A percentile compares a stretch with the other conserved stretches of the same genome.
phyloP scores from a whole-genome alignment of 2,797 vertebrate genomes.

The Typhlichthys eigenmanni region DNA sequence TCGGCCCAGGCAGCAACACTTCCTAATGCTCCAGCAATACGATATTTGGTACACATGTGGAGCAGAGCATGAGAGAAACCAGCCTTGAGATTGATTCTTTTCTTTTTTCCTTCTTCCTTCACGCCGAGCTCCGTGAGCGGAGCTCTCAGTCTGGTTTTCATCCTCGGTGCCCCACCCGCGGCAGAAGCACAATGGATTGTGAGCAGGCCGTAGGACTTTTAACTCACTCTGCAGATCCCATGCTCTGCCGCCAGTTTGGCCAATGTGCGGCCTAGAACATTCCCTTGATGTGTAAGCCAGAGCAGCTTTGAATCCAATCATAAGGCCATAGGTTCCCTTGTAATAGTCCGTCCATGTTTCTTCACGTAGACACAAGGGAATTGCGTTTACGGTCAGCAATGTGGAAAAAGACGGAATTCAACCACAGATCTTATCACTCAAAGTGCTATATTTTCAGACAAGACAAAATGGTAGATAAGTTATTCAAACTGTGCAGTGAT shows the following conservation, averaged over 20 bases:
- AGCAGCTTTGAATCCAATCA: conserved; percentile 79
- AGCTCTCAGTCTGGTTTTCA: conserved; percentile 70
- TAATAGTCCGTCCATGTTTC: conserved; percentile 76
- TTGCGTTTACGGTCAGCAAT: conserved; percentile 67
- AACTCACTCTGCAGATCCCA: conserved; percentile 75
- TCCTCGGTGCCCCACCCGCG: conserved; percentile 69
- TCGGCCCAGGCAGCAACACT: conserved; percentile 47
- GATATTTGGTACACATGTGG: conserved; percentile 40
- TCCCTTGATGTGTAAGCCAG: conserved; percentile 74
- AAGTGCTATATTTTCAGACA: conserved; percentile 48
- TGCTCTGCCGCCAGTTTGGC: conserved; percentile 69
- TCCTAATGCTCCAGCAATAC: conserved; percentile 21
- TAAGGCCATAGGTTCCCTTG: conserved; percentile 74
- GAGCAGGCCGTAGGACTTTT: conserved; percentile 71
- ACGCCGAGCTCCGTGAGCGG: conserved; percentile 36
- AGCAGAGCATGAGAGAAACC: conserved; percentile 25
- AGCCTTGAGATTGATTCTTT: conserved; percentile 25
- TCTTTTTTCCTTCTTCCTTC: conserved; percentile 41
- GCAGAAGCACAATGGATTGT: conserved; percentile 74
- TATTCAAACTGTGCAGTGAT: no score
- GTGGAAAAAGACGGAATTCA: conserved; percentile 67
- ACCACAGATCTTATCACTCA: conserved; percentile 49
- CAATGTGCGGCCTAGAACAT: conserved; percentile 65
- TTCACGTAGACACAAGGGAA: conserved; percentile 59
- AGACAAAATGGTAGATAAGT: conserved; percentile 3